Conservation (phyloP, 2,113 vertebrate species). For the Pyxicephalus adspersus region DNA sequence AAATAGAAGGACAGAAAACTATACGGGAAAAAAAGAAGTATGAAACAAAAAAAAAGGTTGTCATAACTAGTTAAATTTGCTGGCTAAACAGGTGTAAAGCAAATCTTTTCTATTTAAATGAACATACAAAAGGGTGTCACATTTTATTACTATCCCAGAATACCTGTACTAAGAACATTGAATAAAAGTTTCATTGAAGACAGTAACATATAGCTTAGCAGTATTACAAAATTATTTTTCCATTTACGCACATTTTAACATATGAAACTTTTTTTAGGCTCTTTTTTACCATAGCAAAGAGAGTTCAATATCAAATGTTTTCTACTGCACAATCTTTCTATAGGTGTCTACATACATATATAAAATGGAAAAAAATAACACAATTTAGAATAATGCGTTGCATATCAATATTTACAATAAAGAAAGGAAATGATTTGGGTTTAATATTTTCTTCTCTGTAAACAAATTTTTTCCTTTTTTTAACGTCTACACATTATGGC, state of each 20-base stretch:
- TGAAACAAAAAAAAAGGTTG: too few species aligned
- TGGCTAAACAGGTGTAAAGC: background rate
- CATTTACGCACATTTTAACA: conserved; percentile 34
- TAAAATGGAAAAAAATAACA: conserved; percentile 20
- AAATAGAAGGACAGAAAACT: too few species aligned
- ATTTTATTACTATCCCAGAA: conserved; percentile 34
- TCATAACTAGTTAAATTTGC: background rate
- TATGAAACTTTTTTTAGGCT: conserved; percentile 38
- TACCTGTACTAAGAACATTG: conserved; percentile 41
- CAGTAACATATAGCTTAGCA: conserved; percentile 25
- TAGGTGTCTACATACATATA: conserved; percentile 49
- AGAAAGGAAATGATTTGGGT: background rate
- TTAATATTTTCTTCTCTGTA: background rate
- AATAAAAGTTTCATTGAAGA: conserved; percentile 13
- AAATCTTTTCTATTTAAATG: background rate
- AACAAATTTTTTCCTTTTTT: background rate
- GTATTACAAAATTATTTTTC: conserved; percentile 55
- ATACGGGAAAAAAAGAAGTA: too few species aligned
- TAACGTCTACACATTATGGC: background rate
- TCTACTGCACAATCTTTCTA: conserved; percentile 36
- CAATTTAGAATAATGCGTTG: conserved; percentile 2
- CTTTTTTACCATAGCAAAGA: conserved; percentile 45
- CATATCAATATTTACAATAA: conserved; percentile 19
- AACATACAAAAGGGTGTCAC: conserved; percentile 37
- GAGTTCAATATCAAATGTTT: conserved; percentile 56